Conservation (phyloP, 2,888 invertebrate genomes). For the Rugalucina vietnamica region DNA sequence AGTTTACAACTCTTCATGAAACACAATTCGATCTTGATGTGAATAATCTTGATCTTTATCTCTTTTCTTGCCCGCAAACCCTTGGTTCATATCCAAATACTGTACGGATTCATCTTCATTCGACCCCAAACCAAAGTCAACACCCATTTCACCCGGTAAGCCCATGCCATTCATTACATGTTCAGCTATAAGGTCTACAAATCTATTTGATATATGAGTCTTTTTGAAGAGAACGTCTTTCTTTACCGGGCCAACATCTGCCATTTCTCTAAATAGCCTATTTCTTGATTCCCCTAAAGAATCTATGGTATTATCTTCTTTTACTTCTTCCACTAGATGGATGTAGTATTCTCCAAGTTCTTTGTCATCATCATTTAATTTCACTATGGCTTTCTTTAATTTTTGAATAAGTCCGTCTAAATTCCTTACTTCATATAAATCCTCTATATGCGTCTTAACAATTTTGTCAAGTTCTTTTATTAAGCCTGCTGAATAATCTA, state of each 20-base stretch:
- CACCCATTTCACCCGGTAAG: too few relatives aligned
- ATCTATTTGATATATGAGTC: slow-evolving; percentile 41
- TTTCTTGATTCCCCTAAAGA: slow-evolving; percentile 44
- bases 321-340: slow-evolving; percentile 32
- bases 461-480: slow-evolving; percentile 43
- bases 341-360: slow-evolving; percentile 42
- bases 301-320: slow-evolving; percentile 48
- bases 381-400: slow-evolving; percentile 13
- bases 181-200: slow-evolving; percentile 43
- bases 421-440: slow-evolving; percentile 48
- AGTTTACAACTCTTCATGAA: too few relatives aligned
- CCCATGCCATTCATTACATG: slow-evolving; percentile 38
- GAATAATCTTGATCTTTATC: too few relatives aligned
- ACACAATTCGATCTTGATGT: too few relatives aligned
- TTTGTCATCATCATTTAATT: slow-evolving; percentile 28
- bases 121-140: too few relatives aligned
- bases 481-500: slow-evolving; percentile 49
- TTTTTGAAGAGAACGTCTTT: slow-evolving; percentile 43
- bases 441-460: slow-evolving; percentile 30
- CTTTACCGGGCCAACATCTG: slow-evolving; percentile 24
- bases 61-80: too few relatives aligned
- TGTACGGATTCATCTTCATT: too few relatives aligned
- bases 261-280: slow-evolving; percentile 39
- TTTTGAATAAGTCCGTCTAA: slow-evolving; percentile 18
- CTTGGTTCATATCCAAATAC: too few relatives aligned